phyloP scores from a whole-genome alignment of 2,888 invertebrate species.

The Sabatieria punctata region DNA sequence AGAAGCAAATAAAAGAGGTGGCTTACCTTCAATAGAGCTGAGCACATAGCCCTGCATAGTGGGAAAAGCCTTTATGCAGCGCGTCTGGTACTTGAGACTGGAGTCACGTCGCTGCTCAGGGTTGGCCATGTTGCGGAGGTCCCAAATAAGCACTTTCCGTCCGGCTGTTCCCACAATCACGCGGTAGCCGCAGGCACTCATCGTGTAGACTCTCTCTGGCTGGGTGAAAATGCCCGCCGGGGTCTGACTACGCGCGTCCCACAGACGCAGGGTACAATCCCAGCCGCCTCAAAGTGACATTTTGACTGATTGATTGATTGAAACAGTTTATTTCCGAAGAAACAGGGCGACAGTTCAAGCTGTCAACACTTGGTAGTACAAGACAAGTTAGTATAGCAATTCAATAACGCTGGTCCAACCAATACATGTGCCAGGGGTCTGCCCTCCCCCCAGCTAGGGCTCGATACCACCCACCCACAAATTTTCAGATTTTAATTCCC shows the following conservation, averaged over 20 bases:
- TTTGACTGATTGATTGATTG: too few relatives aligned
- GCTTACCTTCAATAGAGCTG: constrained; percentile 71
- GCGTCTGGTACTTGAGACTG: constrained; percentile 87
- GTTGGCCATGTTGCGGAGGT: constrained; percentile 72
- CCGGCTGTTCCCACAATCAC: constrained; percentile 90
- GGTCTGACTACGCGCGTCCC: constrained; percentile 21
- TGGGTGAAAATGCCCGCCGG: constrained; percentile 34
- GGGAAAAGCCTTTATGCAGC: constrained; percentile 65
- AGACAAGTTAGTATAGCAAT: too few relatives aligned
- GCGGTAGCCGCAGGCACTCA: constrained; percentile 84
- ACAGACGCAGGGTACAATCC: constrained; percentile 81
- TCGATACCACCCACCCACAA: too few relatives aligned
- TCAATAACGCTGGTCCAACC: too few relatives aligned
- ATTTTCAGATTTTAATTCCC: too few relatives aligned
- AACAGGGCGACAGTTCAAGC: too few relatives aligned
- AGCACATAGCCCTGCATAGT: constrained; percentile 85
- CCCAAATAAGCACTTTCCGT: constrained; percentile 88
- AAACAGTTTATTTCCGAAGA: too few relatives aligned
- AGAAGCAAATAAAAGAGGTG: too few relatives aligned
- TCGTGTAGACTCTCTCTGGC: constrained; percentile 60
- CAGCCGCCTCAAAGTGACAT: constrained; percentile 86
- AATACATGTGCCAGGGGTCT: too few relatives aligned
- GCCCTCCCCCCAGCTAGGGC: too few relatives aligned
- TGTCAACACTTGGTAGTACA: too few relatives aligned
- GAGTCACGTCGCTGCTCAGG: constrained; percentile 87